Evolutionary conservation across 2,113 vertebrate species (phyloP).

Genomic region (Hippocampus guttulatus): DNA sequence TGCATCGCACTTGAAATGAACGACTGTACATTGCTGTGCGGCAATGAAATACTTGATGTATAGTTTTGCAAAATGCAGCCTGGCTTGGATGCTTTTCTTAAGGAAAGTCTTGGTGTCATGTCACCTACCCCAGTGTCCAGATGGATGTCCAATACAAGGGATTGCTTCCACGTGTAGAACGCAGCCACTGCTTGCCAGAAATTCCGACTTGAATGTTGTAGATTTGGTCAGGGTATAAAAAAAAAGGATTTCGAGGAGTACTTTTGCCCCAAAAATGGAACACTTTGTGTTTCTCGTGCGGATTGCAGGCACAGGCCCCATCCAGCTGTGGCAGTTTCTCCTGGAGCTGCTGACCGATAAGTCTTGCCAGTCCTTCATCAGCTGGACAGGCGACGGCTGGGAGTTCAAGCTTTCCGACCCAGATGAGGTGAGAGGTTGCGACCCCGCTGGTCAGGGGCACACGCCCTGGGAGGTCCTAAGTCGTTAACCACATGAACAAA

Average conservation of each 20-base stretch:
- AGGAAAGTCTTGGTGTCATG: neutral
- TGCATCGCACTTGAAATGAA: neutral
- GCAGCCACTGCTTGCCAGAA: neutral
- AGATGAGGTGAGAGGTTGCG: conserved; percentile 86
- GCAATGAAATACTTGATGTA: neutral
- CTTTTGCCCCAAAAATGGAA: neutral
- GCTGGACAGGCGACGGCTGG: conserved; percentile 99
- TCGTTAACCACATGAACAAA: conserved; percentile 60
- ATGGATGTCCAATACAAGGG: neutral
- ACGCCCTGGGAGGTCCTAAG: conserved; percentile 60
- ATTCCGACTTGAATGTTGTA: neutral
- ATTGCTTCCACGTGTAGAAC: neutral
- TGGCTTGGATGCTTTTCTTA: too few species aligned
- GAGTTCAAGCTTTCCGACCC: conserved; percentile 99
- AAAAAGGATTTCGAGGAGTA: neutral
- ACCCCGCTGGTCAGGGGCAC: conserved; percentile 41
- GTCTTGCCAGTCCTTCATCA: conserved; percentile 99
- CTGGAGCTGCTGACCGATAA: conserved; percentile 98
- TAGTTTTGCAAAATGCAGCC: too few species aligned
- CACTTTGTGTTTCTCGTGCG: conserved; percentile 2
- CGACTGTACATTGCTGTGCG: neutral
- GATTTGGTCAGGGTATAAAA: neutral
- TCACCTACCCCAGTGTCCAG: neutral
- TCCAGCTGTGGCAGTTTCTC: conserved; percentile 98
- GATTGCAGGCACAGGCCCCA: conserved; percentile 89